A percentile compares a stretch with the other conserved stretches of the same genome.
Conservation (phyloP, 1,140 invertebrate genomes). For the Achroia grisella region DNA sequence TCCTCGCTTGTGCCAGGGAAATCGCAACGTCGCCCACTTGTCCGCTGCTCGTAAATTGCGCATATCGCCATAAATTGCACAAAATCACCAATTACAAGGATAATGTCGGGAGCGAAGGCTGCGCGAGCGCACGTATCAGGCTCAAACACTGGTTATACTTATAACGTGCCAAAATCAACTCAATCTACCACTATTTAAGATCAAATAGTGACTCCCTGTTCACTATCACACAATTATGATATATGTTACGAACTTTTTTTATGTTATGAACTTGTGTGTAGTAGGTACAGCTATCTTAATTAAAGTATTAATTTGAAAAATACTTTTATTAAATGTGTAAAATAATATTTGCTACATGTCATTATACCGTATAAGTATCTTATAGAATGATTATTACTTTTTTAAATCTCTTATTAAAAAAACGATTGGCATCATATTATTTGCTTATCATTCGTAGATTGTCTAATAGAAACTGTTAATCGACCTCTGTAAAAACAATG, state of each 20-base stretch:
- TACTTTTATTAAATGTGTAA: no score
- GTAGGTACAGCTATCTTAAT: no score
- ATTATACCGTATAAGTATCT: no score
- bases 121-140: conserved; percentile 11
- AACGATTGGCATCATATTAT: no score
- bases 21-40: conserved; percentile 46
- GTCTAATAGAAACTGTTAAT: no score
- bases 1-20: conserved; percentile 36
- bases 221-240: conserved; percentile 16
- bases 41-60: conserved; percentile 65
- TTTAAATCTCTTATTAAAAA: no score
- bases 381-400: no score
- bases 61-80: conserved; percentile 63
- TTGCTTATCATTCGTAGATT: no score
- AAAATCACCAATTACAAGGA: conserved; percentile 62
- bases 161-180: conserved; percentile 31
- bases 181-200: conserved; percentile 17
- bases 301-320: no score
- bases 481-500: no score
- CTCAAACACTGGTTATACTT: conserved; percentile 4
- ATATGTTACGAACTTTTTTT: conserved; percentile 9
- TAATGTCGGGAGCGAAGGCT: conserved; percentile 33
- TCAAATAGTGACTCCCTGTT: conserved; percentile 9
- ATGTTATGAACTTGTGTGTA: no score
- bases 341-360: no score